A percentile compares a stretch with the other conserved stretches of the same genome.
Conservation (phyloP, 2,113 vertebrate genomes). For the Solea senegalensis region DNA sequence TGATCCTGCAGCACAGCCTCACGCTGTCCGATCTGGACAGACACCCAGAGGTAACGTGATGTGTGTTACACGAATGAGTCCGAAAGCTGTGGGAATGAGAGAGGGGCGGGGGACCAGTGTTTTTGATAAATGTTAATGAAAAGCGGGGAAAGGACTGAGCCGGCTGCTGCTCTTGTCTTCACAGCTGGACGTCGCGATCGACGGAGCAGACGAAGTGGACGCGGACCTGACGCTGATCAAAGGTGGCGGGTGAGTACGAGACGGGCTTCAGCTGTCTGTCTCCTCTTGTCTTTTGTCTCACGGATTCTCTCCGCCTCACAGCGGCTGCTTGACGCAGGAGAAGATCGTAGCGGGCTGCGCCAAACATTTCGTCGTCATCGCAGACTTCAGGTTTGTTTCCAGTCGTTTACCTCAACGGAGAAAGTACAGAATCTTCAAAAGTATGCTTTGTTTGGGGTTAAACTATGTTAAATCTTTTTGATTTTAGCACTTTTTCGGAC, state of each 20-base stretch:
- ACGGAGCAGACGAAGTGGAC: conserved; percentile 98
- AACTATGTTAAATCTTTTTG: too few relatives aligned
- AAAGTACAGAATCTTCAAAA: too few relatives aligned
- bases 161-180: background rate
- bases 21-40: conserved; percentile 92
- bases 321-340: conserved; percentile 96
- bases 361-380: conserved; percentile 93
- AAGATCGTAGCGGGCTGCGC: conserved; percentile 96
- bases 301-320: conserved; percentile 56
- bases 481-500: too few relatives aligned
- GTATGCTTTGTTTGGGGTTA: too few relatives aligned
- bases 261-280: background rate
- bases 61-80: background rate
- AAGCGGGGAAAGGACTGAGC: background rate
- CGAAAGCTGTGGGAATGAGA: background rate
- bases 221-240: conserved; percentile 93
- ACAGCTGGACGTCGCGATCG: conserved; percentile 95
- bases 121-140: too few relatives aligned
- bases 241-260: conserved; percentile 92
- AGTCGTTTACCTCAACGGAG: background rate
- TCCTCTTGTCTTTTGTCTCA: background rate
- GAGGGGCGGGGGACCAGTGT: too few relatives aligned
- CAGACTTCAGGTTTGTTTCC: conserved; percentile 90
- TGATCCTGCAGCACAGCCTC: conserved; percentile 91
- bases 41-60: conserved; percentile 88